phyloP scores from a whole-genome alignment of 2,888 invertebrate genomes.

The Drosophila mercatorum region DNA sequence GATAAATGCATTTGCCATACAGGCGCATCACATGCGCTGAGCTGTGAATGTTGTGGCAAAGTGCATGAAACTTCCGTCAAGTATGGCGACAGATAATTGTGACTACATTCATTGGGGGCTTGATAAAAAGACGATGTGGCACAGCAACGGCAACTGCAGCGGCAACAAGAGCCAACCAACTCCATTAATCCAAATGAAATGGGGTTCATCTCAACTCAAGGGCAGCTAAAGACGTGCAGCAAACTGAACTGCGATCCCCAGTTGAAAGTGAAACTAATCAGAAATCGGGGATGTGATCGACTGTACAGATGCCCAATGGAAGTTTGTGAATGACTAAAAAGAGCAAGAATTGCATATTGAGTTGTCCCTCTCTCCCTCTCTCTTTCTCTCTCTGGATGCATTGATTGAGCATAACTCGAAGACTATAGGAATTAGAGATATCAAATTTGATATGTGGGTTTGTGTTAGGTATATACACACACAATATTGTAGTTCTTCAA shows the following conservation, averaged over 20 bases:
- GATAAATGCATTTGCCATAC: slow-evolving; percentile 42
- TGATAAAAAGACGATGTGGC: slow-evolving; percentile 32
- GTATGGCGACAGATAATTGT: slow-evolving; percentile 63
- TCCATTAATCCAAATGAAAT: slow-evolving; percentile 25
- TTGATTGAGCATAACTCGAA: background rate
- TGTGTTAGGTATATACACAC: too few relatives aligned
- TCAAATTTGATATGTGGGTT: background rate
- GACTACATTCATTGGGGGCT: slow-evolving; percentile 25
- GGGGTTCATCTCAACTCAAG: slow-evolving; percentile 52
- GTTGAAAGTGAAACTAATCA: slow-evolving; percentile 34
- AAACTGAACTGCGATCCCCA: slow-evolving; percentile 16
- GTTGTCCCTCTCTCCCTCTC: background rate
- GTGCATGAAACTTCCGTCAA: slow-evolving; percentile 64
- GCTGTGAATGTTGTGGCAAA: slow-evolving; percentile 33
- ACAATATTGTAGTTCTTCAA: too few relatives aligned
- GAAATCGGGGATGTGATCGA: background rate
- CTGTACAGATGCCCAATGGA: background rate
- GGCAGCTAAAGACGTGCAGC: slow-evolving; percentile 36
- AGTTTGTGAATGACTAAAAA: background rate
- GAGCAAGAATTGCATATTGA: background rate
- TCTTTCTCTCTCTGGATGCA: too few relatives aligned
- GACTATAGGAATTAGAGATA: background rate
- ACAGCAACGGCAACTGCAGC: slow-evolving; percentile 4
- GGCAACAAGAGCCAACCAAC: slow-evolving; percentile 10
- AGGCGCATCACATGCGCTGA: slow-evolving; percentile 13